Conservation (phyloP, 2,888 invertebrate genomes). For the Platycheirus rosarum region DNA sequence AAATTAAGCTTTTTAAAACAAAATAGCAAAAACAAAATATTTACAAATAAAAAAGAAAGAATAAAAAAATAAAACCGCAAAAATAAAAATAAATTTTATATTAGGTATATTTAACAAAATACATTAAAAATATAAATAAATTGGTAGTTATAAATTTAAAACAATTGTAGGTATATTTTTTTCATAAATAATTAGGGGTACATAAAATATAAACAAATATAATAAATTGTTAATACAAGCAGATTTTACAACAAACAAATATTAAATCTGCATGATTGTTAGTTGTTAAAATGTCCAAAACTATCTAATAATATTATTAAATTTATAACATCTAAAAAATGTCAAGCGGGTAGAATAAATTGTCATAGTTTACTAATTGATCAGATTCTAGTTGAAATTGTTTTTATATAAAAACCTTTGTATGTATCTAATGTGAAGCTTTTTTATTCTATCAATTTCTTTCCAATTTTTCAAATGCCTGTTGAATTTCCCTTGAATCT, state of each 20-base stretch:
- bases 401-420: too few species aligned
- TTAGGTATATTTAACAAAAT: conserved; percentile 2
- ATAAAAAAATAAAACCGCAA: conserved; percentile 16
- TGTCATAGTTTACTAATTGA: too few species aligned
- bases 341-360: background rate
- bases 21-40: conserved; percentile 29
- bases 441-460: too few species aligned
- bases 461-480: too few species aligned
- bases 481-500: too few species aligned
- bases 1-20: conserved; percentile 51
- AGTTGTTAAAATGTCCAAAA: conserved; percentile 23
- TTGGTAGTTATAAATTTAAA: conserved; percentile 15
- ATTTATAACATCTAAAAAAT: background rate
- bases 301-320: conserved; percentile 1
- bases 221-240: conserved; percentile 22
- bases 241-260: conserved; percentile 17
- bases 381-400: too few species aligned
- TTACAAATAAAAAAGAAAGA: conserved; percentile 40
- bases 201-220: background rate
- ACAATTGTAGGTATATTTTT: conserved; percentile 19
- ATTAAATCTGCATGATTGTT: conserved; percentile 21
- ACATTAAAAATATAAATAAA: conserved; percentile 6
- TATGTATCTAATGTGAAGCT: too few species aligned
- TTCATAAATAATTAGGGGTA: conserved; percentile 19
- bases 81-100: conserved; percentile 36